These are phyloP conservation scores for Brevimyrus niger DNA, from an alignment of 2,113 vertebrate genomes.

Conservation along the genomic window DNA sequence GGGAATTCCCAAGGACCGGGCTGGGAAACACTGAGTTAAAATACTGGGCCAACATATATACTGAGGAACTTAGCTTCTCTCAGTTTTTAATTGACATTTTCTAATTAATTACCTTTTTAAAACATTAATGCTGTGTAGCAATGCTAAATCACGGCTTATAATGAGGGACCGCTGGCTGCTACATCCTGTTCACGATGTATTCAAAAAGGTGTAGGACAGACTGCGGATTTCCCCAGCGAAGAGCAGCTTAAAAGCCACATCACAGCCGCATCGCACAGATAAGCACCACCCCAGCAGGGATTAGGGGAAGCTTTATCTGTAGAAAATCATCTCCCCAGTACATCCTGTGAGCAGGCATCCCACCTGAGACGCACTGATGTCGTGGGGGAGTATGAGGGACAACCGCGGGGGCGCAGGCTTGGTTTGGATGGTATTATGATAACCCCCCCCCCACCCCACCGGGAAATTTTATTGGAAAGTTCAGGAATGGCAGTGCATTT, in stretches of 20 bases:
- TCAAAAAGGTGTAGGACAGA: neutral
- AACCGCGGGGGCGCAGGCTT: neutral
- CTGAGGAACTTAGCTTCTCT: neutral
- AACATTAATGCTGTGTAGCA: neutral
- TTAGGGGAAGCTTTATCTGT: neutral
- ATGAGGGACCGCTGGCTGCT: too few relatives aligned
- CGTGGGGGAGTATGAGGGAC: too few relatives aligned
- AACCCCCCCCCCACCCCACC: neutral
- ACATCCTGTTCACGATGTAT: neutral
- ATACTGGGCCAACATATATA: neutral
- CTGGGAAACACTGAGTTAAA: neutral
- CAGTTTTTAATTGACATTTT: neutral
- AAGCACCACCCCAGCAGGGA: neutral
- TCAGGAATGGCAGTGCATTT: neutral
- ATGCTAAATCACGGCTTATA: neutral
- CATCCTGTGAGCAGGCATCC: neutral
- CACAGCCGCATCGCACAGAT: neutral
- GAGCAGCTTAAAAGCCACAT: neutral
- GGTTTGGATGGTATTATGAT: neutral
- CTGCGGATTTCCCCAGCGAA: neutral
- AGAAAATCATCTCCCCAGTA: neutral
- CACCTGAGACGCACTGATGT: neutral
- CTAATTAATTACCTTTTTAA: neutral
- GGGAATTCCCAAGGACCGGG: accelerated
- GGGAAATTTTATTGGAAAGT: neutral